Conservation (phyloP, 92 coral and sea anemone genomes). For the Diadumene lineata region DNA sequence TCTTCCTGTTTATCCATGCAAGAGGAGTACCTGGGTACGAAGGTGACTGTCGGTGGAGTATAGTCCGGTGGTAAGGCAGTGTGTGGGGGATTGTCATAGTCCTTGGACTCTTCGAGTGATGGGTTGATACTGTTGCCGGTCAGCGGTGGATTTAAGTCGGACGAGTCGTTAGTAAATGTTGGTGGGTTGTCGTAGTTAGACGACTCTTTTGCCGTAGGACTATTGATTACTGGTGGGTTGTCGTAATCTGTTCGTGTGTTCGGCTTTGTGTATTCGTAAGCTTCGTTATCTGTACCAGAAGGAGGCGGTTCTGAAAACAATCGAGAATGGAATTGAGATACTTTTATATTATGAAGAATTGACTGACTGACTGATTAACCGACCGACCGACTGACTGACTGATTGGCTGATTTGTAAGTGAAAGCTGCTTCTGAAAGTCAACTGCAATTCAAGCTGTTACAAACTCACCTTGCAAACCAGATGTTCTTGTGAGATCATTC, state of each 20-base stretch:
- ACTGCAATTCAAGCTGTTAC: no score
- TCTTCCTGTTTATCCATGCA: neutral
- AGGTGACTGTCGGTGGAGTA: neutral
- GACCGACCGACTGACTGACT: no score
- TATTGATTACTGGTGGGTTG: constrained; percentile 8
- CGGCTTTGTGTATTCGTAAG: no score
- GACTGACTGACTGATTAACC: no score
- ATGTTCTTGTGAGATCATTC: neutral
- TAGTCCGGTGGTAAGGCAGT: neutral
- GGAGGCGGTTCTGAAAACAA: no score
- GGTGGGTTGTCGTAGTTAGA: constrained; percentile 16
- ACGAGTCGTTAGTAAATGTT: neutral
- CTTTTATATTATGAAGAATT: no score
- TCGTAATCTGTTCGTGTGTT: no score
- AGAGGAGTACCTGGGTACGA: neutral
- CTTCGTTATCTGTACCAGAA: neutral
- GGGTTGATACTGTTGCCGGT: neutral
- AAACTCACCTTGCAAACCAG: no score
- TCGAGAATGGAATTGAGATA: no score
- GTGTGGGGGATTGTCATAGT: constrained; percentile 19
- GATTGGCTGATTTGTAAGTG: no score
- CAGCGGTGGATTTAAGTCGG: neutral
- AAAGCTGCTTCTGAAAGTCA: no score
- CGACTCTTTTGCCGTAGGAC: neutral
- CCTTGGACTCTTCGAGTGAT: neutral